These are phyloP conservation scores for Glaucomys volans DNA, from an alignment of 2,113 vertebrate genomes.

Conservation along the genomic window DNA sequence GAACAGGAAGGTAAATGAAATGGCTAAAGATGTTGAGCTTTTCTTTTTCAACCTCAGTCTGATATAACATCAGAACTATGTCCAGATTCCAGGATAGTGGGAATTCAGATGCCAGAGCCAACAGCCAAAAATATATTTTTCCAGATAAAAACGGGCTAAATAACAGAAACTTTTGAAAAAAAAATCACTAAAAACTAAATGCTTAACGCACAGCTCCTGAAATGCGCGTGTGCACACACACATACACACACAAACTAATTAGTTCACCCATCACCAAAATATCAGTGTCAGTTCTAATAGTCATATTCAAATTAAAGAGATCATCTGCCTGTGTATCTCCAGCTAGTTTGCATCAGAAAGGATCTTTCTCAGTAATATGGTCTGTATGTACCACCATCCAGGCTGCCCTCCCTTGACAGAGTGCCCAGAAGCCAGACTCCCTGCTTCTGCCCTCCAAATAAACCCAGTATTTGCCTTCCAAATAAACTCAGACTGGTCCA, in stretches of 20 bases:
- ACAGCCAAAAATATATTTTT: background rate
- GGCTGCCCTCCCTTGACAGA: background rate
- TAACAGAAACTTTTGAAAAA: slow-evolving; percentile 11
- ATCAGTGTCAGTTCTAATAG: background rate
- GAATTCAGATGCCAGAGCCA: slow-evolving; percentile 34
- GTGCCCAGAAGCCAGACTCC: background rate
- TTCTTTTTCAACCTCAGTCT: slow-evolving; percentile 39
- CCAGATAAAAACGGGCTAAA: background rate
- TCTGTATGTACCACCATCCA: background rate
- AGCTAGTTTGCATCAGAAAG: background rate
- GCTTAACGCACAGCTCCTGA: background rate
- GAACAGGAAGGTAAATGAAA: background rate
- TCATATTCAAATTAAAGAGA: background rate
- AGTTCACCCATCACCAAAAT: background rate
- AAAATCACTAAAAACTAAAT: background rate
- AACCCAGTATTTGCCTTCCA: background rate
- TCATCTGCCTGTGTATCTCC: background rate
- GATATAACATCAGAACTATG: slow-evolving; percentile 17
- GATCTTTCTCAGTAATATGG: background rate
- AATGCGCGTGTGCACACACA: background rate
- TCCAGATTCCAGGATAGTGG: background rate
- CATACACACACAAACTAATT: background rate
- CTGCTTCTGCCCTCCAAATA: background rate
- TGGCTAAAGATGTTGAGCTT: background rate
- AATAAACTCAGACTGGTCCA: background rate